Conservation (phyloP, 2,113 vertebrate species). For the Pristiophorus japonicus region DNA sequence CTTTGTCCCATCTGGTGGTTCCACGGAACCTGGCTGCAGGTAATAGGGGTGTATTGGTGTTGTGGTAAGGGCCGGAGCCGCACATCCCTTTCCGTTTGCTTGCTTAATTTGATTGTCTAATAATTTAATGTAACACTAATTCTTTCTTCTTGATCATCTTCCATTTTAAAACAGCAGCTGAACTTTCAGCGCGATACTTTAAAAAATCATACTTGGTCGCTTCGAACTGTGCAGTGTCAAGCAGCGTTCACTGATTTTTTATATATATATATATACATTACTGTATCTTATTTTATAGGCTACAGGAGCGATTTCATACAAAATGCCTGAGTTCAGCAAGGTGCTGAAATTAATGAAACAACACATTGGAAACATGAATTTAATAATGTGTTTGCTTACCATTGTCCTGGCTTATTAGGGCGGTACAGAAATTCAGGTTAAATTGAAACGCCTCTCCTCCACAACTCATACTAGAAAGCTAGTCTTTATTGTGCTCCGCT, state of each 20-base stretch:
- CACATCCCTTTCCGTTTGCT: background rate
- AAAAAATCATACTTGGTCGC: background rate
- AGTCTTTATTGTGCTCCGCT: background rate
- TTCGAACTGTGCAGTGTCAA: background rate
- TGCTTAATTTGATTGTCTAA: background rate
- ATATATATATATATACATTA: background rate
- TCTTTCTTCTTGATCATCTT: background rate
- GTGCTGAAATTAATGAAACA: slow-evolving; percentile 13
- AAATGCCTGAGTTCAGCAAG: background rate
- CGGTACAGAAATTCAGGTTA: background rate
- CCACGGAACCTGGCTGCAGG: background rate
- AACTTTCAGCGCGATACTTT: background rate
- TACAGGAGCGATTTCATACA: slow-evolving; percentile 1
- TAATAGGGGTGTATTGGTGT: background rate
- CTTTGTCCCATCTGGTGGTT: background rate
- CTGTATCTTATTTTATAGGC: background rate
- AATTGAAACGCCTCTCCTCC: slow-evolving; percentile 30
- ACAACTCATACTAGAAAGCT: slow-evolving; percentile 19
- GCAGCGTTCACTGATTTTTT: background rate
- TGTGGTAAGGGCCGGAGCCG: background rate
- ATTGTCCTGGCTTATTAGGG: slow-evolving; percentile 23
- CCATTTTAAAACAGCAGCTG: background rate
- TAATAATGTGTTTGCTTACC: slow-evolving; percentile 33
- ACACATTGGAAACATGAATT: slow-evolving; percentile 18
- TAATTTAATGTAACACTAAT: background rate